A percentile compares a stretch with the other conserved stretches of the same genome.
phyloP scores from a whole-genome alignment of 2,797 vertebrate genomes.

The Myioborus miniatus region DNA sequence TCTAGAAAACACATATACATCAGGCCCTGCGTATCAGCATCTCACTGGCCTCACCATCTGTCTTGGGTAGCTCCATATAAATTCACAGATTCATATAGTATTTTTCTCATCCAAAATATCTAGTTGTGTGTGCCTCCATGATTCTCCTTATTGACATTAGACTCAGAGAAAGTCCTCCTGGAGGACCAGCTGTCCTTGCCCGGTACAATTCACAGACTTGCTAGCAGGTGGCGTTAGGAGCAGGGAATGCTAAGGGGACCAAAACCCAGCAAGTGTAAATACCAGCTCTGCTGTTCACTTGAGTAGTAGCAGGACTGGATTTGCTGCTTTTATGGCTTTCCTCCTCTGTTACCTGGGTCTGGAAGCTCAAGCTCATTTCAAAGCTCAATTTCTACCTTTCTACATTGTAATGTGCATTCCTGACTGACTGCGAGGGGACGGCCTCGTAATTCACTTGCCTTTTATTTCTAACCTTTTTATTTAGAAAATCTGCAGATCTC shows the following conservation, averaged over 20 bases:
- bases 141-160: neutral
- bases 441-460: neutral
- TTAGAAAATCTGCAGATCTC: neutral
- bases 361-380: neutral
- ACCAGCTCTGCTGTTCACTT: neutral
- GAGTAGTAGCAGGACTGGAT: neutral
- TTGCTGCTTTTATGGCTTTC: neutral
- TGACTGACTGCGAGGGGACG: neutral
- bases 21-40: rapidly evolving
- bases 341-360: neutral
- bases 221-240: conserved; percentile 42
- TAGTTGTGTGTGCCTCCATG: neutral
- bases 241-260: neutral
- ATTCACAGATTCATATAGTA: neutral
- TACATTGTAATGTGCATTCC: neutral
- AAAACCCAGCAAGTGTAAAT: neutral
- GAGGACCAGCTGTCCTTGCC: neutral
- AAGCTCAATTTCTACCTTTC: neutral
- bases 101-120: neutral
- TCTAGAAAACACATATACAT: neutral
- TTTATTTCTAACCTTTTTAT: neutral
- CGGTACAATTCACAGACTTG: conserved; percentile 8
- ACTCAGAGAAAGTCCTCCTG: neutral
- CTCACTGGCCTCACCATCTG: neutral
- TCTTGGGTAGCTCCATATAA: neutral